Evolutionary conservation across 2,113 vertebrate species (phyloP).

Genomic region (Muscicapa adusta): DNA sequence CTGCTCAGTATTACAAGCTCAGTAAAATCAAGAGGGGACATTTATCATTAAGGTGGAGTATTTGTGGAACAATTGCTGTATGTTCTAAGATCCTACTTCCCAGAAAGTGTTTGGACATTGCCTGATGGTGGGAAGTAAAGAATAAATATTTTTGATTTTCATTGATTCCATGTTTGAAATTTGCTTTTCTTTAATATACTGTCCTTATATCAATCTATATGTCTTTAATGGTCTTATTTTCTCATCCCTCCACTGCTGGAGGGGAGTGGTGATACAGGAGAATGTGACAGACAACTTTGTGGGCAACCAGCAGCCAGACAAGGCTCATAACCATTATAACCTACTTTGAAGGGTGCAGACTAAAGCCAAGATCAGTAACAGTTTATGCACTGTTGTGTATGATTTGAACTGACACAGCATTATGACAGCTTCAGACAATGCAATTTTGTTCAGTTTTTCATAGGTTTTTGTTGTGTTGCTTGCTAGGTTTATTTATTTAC

Average conservation of each 20-base stretch:
- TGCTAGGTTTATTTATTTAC: too few species aligned
- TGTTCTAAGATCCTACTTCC: background rate
- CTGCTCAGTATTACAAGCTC: background rate
- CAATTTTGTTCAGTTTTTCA: background rate
- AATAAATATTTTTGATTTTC: background rate
- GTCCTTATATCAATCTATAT: background rate
- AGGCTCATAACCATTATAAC: background rate
- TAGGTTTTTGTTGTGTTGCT: background rate
- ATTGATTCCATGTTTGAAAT: background rate
- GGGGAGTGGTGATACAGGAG: background rate
- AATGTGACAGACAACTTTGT: background rate
- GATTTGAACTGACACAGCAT: background rate
- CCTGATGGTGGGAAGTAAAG: background rate
- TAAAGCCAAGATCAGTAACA: background rate
- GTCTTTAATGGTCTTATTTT: background rate
- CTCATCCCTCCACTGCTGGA: background rate
- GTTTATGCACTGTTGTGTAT: background rate
- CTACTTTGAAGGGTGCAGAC: background rate
- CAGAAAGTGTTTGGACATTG: background rate
- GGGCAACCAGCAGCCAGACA: background rate
- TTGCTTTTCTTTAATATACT: background rate
- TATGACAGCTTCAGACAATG: background rate
- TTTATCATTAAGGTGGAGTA: background rate
- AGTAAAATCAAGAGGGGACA: background rate
- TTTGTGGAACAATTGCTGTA: background rate